Evolutionary conservation across 2,888 invertebrate species (phyloP).

Genomic region (Pollenia angustigena): DNA sequence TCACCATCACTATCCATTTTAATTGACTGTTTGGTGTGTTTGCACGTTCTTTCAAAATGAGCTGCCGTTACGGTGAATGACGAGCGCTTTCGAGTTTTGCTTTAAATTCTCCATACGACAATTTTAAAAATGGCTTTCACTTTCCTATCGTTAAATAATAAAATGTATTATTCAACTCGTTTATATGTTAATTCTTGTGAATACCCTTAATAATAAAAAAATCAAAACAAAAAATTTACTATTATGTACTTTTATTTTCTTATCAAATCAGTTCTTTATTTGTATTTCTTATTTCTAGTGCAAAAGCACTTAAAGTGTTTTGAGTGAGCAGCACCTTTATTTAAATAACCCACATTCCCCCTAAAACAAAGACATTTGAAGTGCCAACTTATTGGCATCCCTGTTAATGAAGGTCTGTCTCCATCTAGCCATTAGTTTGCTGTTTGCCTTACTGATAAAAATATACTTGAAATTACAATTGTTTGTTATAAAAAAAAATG

Average conservation of each 20-base stretch:
- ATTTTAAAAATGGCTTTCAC: too few species aligned
- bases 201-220: background rate
- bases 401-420: constrained; percentile 15
- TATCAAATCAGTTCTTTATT: constrained; percentile 33
- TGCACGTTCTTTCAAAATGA: too few species aligned
- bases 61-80: too few species aligned
- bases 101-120: too few species aligned
- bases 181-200: background rate
- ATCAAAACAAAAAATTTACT: background rate
- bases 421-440: background rate
- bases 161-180: too few species aligned
- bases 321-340: constrained; percentile 52
- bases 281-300: constrained; percentile 20
- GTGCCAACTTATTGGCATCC: constrained; percentile 6
- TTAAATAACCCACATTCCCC: constrained; percentile 49
- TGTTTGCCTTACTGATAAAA: constrained; percentile 18
- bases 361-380: constrained; percentile 11
- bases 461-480: background rate
- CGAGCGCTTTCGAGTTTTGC: too few species aligned
- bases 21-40: too few species aligned
- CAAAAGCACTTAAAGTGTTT: constrained; percentile 29
- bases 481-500: constrained; percentile 1
- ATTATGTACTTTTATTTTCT: constrained; percentile 4
- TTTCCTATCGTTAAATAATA: too few species aligned
- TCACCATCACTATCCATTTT: too few species aligned